phyloP scores from a whole-genome alignment of 2,888 invertebrate species.

The Himalopsyche anomala region DNA sequence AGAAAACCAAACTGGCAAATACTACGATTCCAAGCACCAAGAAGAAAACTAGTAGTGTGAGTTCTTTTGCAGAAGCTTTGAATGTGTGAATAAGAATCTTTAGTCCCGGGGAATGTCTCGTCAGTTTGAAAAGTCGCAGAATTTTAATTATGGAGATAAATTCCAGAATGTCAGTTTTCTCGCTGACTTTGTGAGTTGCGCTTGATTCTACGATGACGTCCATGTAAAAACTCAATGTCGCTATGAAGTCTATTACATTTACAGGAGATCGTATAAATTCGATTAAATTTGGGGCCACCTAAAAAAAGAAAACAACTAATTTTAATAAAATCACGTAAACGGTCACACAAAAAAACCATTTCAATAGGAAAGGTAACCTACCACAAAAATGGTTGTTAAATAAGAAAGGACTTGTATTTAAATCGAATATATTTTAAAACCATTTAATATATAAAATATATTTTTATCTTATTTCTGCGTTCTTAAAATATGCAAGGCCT shows the following conservation, averaged over 20 bases:
- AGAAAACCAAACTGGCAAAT: slow-evolving; percentile 98
- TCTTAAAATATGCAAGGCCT: too few relatives aligned
- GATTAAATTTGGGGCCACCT: too few relatives aligned
- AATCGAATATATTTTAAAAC: too few relatives aligned
- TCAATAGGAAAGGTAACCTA: too few relatives aligned
- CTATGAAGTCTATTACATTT: slow-evolving; percentile 99
- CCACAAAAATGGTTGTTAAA: too few relatives aligned
- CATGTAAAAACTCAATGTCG: slow-evolving; percentile 98
- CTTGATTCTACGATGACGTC: slow-evolving; percentile 93
- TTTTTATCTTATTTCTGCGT: too few relatives aligned
- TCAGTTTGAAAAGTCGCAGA: slow-evolving; percentile 97
- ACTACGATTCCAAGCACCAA: slow-evolving; percentile 98
- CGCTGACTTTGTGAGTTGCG: slow-evolving; percentile 85
- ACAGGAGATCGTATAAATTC: slow-evolving; percentile 97
- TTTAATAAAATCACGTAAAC: too few relatives aligned
- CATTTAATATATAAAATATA: too few relatives aligned
- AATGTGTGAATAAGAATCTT: slow-evolving; percentile 99
- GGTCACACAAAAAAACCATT: too few relatives aligned
- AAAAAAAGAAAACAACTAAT: too few relatives aligned
- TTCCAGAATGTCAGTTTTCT: slow-evolving; percentile 97
- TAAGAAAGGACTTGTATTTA: too few relatives aligned
- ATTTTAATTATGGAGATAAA: slow-evolving; percentile 98
- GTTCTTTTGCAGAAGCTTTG: slow-evolving; percentile 97
- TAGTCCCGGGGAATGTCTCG: slow-evolving; percentile 96
- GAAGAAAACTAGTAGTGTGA: slow-evolving; percentile 97